Percentiles rank a stretch among this genome's conserved stretches.
phyloP scores from a whole-genome alignment of 1,140 invertebrate species.

The Coboldia fuscipes region DNA sequence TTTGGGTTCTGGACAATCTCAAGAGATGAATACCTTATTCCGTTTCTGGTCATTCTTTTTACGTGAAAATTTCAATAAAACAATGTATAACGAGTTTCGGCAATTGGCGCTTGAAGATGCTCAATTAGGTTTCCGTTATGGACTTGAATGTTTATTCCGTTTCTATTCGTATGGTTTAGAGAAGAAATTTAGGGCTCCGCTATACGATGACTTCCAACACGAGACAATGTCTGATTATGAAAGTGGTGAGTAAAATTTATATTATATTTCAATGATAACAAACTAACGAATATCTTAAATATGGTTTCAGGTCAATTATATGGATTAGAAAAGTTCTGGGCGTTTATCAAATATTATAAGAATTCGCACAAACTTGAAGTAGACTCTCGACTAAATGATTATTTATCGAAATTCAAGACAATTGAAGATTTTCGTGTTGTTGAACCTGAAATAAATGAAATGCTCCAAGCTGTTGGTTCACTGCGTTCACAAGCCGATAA shows the following conservation, averaged over 20 bases:
- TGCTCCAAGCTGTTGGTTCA: conserved; percentile 23
- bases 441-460: conserved; percentile 37
- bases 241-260: conserved; percentile 38
- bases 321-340: conserved; percentile 98
- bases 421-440: conserved; percentile 85
- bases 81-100: conserved; percentile 95
- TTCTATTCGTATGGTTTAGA: conserved; percentile 97
- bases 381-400: conserved; percentile 53
- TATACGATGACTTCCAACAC: conserved; percentile 89
- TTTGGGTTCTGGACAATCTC: conserved; percentile 77
- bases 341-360: conserved; percentile 89
- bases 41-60: conserved; percentile 99
- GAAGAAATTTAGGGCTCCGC: conserved; percentile 73
- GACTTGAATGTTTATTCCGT: conserved; percentile 91
- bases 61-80: conserved; percentile 92
- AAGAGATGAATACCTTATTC: conserved; percentile 95
- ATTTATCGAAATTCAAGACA: conserved; percentile 74
- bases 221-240: conserved; percentile 87
- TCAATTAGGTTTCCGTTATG: conserved; percentile 69
- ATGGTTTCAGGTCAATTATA: conserved; percentile 70
- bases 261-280: neutral
- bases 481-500: conserved; percentile 23
- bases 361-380: conserved; percentile 56
- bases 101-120: conserved; percentile 81
- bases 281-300: neutral